phyloP scores from a whole-genome alignment of 2,888 invertebrate species.

The Ectropis crepuscularia region DNA sequence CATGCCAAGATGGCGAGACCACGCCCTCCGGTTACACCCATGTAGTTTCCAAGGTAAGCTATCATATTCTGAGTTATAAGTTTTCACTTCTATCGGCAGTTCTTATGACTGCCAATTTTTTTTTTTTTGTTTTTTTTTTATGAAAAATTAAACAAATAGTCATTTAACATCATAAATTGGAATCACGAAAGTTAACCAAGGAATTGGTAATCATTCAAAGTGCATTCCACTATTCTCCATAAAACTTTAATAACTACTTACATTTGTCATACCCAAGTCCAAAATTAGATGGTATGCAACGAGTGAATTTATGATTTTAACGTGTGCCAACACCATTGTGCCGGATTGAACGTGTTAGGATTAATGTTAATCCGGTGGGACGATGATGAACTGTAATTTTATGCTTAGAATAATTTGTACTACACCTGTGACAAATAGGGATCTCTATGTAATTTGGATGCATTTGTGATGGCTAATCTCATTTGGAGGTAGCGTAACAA shows the following conservation, averaged over 20 bases:
- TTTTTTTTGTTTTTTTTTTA: no score
- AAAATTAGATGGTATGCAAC: conserved; percentile 29
- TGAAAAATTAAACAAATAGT: no score
- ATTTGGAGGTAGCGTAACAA: background rate
- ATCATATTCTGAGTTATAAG: no score
- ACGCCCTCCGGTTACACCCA: no score
- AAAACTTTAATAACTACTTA: background rate
- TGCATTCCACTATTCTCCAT: background rate
- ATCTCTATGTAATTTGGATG: conserved; percentile 14
- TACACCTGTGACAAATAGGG: conserved; percentile 20
- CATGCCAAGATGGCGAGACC: no score
- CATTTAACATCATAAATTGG: no score
- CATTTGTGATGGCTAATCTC: conserved; percentile 16
- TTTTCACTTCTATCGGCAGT: no score
- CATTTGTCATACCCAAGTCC: conserved; percentile 3
- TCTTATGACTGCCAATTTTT: no score
- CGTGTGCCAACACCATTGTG: conserved; percentile 33
- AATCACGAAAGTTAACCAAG: no score
- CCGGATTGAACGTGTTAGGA: conserved; percentile 29
- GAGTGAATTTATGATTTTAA: conserved; percentile 39
- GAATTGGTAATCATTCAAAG: no score
- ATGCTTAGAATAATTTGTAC: conserved; percentile 31
- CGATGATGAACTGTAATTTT: conserved; percentile 29
- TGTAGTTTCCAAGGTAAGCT: no score
- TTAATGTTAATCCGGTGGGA: conserved; percentile 34